Percentiles rank a stretch among this genome's conserved stretches.
Conservation (phyloP, 2,113 vertebrate genomes). For the Atrichornis clamosus region DNA sequence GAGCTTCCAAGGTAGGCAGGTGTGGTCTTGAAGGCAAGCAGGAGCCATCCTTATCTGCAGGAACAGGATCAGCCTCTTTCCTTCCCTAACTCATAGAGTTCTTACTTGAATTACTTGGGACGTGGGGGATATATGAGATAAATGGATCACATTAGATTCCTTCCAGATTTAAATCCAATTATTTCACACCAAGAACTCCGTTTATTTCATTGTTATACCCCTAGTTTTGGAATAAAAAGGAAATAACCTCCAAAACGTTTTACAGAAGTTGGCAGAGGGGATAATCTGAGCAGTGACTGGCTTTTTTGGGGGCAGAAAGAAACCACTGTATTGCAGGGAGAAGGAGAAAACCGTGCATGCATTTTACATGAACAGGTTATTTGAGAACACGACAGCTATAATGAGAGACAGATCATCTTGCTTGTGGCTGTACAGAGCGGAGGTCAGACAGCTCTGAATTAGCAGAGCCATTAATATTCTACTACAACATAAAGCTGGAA, state of each 20-base stretch:
- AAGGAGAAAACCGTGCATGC: constrained; percentile 6
- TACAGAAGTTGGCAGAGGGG: background rate
- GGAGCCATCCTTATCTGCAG: background rate
- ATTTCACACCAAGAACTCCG: background rate
- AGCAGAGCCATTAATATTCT: constrained; percentile 62
- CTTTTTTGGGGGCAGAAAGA: background rate
- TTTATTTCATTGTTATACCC: background rate
- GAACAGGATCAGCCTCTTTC: background rate
- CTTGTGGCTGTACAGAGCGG: constrained; percentile 29
- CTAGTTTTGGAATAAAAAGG: background rate
- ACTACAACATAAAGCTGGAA: constrained; percentile 48
- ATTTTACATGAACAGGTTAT: constrained; percentile 50
- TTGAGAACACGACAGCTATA: constrained; percentile 45
- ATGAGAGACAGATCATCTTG: constrained; percentile 36
- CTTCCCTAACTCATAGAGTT: background rate
- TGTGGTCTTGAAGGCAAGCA: background rate
- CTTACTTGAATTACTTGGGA: background rate
- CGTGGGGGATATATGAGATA: background rate
- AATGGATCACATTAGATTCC: background rate
- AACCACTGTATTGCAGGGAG: background rate
- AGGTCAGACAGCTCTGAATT: constrained; percentile 56
- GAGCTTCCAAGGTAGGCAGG: background rate
- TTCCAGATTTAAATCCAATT: background rate
- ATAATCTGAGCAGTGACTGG: background rate
- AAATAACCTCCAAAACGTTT: background rate